These are phyloP conservation scores for Mus minutoides DNA, from an alignment of 2,797 vertebrate genomes.

Conservation along the genomic window DNA sequence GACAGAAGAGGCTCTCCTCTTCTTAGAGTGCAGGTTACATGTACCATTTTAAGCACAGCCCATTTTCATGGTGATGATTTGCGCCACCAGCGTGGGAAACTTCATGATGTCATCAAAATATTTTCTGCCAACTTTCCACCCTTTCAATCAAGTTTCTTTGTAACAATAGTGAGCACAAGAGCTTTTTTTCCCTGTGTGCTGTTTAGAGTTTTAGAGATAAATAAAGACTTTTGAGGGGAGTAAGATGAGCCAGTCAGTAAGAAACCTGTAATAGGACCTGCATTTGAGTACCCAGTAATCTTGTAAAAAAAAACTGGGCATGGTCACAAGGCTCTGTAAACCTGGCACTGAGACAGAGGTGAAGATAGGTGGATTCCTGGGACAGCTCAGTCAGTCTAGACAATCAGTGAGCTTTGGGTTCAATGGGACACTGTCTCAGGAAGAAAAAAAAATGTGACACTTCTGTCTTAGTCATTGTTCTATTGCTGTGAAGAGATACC, in stretches of 20 bases:
- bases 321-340: not conserved
- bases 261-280: not conserved
- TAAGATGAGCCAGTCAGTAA: not conserved
- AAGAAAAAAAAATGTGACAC: not conserved
- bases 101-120: not conserved
- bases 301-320: not conserved
- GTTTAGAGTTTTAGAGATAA: not conserved
- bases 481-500: not conserved
- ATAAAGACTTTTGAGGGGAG: not conserved
- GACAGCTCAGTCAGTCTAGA: not conserved
- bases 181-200: not conserved
- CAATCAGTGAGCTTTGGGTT: not conserved
- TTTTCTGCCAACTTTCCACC: slow-evolving; percentile 36
- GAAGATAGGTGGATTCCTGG: not conserved
- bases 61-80: not conserved
- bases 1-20: not conserved
- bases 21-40: not conserved
- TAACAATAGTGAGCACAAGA: not conserved
- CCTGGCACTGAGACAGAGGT: too few species aligned
- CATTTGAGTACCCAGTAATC: not conserved
- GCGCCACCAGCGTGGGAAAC: not conserved
- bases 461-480: not conserved
- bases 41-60: not conserved
- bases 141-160: not conserved
- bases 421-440: not conserved